Evolutionary conservation across 2,113 vertebrate genomes (phyloP), one percentile per base, ranked within the genome.

Genomic region (Mobula birostris): DNA sequence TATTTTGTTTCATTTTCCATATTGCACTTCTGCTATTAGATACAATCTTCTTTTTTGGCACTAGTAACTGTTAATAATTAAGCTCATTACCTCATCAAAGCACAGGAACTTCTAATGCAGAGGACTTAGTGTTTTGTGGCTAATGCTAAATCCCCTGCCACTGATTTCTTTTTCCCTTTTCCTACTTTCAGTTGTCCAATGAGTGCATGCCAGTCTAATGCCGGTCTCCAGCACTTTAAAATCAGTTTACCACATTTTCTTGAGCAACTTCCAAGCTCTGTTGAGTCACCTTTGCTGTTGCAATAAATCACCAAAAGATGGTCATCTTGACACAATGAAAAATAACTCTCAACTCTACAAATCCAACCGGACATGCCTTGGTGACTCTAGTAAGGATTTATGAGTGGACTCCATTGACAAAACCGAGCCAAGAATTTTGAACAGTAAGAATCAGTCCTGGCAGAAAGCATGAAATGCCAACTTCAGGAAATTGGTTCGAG

Each of bases 161-260:
- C 91, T 74, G 68, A 40, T 56, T 74, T 70, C 48, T 48, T 40
- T n/a, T 68, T 40, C 68, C 7, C 2, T 29, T 92, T 92, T 56
- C 72, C 21, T 93, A 56, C 61, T 93, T 93, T 93, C 24, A 32
- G 27, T 93, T 74, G 91, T 74, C 72, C 29, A n/a, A 93, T 24
- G 19, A 76, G 36, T 1, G 7, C 21, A 56, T 56, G 91, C 91
- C 70, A 93, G 29, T 27, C 36, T 27, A 72, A 24, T 24, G 7
- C 68, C 27, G 14, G 21, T 27, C 90, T 29, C 9, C 68, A 12
- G 21, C 1, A 4, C 68, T 21, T 66, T 74, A 76, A 76, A 48
- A 48, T 72, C 90, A 72, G 90, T 93, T 74, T 36, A 72, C 91
- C 70, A 74, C 70, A 27, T 93, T 74, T 93, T 76, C 91, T 93